Conservation (phyloP, 2,113 vertebrate species). For the Dromaius novaehollandiae region DNA sequence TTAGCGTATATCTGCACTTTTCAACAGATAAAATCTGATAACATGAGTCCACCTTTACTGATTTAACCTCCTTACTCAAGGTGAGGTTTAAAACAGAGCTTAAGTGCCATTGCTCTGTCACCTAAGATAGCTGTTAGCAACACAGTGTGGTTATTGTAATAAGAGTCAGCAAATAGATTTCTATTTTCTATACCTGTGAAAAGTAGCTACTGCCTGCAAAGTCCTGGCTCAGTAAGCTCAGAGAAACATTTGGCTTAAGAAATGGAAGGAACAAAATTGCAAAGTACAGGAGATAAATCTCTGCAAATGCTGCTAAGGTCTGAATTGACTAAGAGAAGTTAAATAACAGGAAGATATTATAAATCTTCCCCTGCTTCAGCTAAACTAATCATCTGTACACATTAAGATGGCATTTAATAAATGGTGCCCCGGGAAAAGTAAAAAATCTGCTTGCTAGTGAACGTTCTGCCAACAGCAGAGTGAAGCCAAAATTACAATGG, state of each 20-base stretch:
- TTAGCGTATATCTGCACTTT: not conserved
- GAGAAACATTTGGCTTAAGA: not conserved
- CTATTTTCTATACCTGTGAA: not conserved
- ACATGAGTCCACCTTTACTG: not conserved
- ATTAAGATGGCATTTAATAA: constrained; percentile 51
- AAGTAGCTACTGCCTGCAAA: not conserved
- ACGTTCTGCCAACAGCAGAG: not conserved
- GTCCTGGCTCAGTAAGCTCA: not conserved
- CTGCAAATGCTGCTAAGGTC: not conserved
- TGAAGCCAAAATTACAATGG: constrained; percentile 25
- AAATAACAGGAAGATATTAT: constrained; percentile 26
- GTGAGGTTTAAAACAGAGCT: not conserved
- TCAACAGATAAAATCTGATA: not conserved
- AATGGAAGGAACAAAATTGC: constrained; percentile 10
- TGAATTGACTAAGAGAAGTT: constrained; percentile 21
- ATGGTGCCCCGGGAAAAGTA: not conserved
- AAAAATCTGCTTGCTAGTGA: constrained; percentile 15
- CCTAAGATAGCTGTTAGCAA: not conserved
- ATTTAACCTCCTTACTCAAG: not conserved
- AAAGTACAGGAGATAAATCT: constrained; percentile 32
- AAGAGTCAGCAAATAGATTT: not conserved
- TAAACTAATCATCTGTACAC: constrained; percentile 47
- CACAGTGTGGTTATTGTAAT: not conserved
- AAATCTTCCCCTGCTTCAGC: constrained; percentile 13
- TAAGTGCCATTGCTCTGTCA: not conserved